Conservation (phyloP, 2,797 vertebrate genomes). For the Chelon auratus region DNA sequence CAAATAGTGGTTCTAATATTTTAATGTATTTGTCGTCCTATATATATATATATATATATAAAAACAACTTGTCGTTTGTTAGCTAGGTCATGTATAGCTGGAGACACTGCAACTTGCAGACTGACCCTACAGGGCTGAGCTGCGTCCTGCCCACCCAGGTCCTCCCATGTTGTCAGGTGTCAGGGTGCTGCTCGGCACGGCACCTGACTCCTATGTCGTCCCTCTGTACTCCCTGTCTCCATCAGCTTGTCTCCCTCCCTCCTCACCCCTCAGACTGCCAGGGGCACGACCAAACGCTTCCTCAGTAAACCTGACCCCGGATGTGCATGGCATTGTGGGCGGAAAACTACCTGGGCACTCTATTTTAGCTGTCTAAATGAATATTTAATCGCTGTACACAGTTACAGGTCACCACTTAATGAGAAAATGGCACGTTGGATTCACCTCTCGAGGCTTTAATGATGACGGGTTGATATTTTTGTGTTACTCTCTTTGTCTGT, state of each 20-base stretch:
- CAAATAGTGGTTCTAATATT: slow-evolving; percentile 20
- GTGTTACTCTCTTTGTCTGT: slow-evolving; percentile 31
- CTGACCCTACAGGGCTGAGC: slow-evolving; percentile 59
- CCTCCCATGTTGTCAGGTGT: slow-evolving; percentile 70
- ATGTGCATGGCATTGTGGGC: slow-evolving; percentile 91
- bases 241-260: slow-evolving; percentile 92
- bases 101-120: slow-evolving; percentile 56
- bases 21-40: neutral
- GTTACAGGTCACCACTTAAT: slow-evolving; percentile 40
- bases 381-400: slow-evolving; percentile 26
- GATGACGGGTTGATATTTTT: slow-evolving; percentile 36
- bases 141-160: slow-evolving; percentile 68
- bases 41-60: slow-evolving; percentile 14
- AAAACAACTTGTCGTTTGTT: slow-evolving; percentile 22
- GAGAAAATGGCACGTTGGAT: slow-evolving; percentile 44
- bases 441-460: slow-evolving; percentile 23
- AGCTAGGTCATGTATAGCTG: slow-evolving; percentile 48
- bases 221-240: slow-evolving; percentile 85
- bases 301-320: slow-evolving; percentile 75
- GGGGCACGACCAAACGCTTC: slow-evolving; percentile 63
- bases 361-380: slow-evolving; percentile 60
- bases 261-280: slow-evolving; percentile 93
- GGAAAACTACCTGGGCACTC: slow-evolving; percentile 87
- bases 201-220: slow-evolving; percentile 78
- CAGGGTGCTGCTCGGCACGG: slow-evolving; percentile 62